phyloP scores from a whole-genome alignment of 1,140 invertebrate genomes.

The Octopus bimaculoides region DNA sequence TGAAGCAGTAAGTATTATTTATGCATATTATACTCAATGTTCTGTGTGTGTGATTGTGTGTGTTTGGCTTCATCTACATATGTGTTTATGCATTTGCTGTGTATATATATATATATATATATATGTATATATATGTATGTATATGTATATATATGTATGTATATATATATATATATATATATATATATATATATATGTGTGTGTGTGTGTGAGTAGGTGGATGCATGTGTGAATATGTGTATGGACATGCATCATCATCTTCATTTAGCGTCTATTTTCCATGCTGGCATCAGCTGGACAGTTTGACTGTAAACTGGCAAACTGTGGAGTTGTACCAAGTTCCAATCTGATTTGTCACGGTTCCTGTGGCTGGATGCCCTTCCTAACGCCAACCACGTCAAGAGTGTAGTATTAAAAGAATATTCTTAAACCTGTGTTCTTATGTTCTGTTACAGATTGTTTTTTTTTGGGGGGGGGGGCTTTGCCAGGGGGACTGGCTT shows the following conservation, averaged over 20 bases:
- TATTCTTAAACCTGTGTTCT: too few relatives aligned
- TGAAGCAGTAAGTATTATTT: conserved; percentile 32
- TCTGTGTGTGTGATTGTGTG: not conserved
- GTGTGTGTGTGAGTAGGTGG: not conserved
- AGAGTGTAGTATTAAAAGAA: too few relatives aligned
- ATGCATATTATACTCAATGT: not conserved
- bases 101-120: not conserved
- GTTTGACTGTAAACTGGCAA: too few relatives aligned
- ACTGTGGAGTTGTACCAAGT: too few relatives aligned
- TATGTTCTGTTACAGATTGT: too few relatives aligned
- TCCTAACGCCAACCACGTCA: too few relatives aligned
- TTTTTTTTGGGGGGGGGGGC: too few relatives aligned
- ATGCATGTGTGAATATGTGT: not conserved
- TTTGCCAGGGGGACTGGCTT: too few relatives aligned
- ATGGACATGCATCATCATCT: not conserved
- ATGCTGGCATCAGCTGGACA: too few relatives aligned
- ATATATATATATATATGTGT: not conserved
- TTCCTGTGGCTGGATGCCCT: too few relatives aligned
- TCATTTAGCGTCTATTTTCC: not conserved
- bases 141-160: not conserved
- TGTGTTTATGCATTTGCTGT: not conserved
- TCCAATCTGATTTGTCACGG: too few relatives aligned
- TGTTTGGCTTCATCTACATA: not conserved
- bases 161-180: not conserved
- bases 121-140: not conserved